Base-by-base conservation (phyloP, 2,888 invertebrate species). In the Leucophora obtusa region DNA sequence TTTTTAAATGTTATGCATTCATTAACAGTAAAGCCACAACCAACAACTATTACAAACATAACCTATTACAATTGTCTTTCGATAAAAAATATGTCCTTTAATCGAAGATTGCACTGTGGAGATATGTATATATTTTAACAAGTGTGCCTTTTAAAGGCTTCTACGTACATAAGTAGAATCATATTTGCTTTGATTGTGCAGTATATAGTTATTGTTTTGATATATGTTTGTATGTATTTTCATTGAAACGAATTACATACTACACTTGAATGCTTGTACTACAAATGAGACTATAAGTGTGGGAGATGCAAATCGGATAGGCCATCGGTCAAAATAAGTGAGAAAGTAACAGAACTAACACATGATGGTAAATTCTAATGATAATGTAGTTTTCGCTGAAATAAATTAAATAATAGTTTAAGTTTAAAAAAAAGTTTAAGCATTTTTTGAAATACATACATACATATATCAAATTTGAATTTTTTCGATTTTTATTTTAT, bases 171-270 rank as follows among this genome's bases (percentile, higher is more conserved):
- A 28, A 1, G 2, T 38, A 11, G 38, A n/a, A 47, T 47, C 43
- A n/a, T 47, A 15, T 47, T 47, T 47, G 43, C 6, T 47, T 47
- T n/a, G n/a, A 47, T 47, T 15, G 28, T 50, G 33, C 4, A 28
- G 60, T 59, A 66, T n/a, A n/a, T 47, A 53, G 43, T 59, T 77
- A 60, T 66, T 71, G 71, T 71, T 71, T 71, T 53, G 24, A 65
- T 54, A 71, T 71, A 53, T 66, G 59, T 60, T 70, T 56, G 28
- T 54, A 14, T n/a, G 69, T 63, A 35, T 43, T 65, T 59, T 24
- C 51, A 65, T 58, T 71, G 63, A 58, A 65, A 71, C 53, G 62
- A 71, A 69, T 77, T 65, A 59, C 43, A 63, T 70, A 38, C 38
- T 3, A n/a, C 63, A 70, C 70, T 70, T 58, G 76, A 69, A 70